These are phyloP conservation scores for Ophioninae sp. DNA, from an alignment of 2,888 invertebrate species.

Conservation along the genomic window DNA sequence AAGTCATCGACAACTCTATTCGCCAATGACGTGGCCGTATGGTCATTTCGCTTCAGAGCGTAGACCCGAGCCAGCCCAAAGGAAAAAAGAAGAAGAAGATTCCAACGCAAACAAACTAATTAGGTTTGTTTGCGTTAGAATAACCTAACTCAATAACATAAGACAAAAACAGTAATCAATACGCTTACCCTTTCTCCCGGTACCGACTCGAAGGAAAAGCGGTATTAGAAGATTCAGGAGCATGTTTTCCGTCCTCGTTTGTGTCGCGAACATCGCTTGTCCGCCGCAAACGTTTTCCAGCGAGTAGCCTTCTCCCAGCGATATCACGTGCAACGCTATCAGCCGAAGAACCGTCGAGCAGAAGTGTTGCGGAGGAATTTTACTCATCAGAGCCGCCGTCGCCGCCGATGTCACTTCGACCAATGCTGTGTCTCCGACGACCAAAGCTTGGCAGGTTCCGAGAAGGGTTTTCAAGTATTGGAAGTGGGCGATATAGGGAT, in stretches of 20 bases:
- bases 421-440: constrained; percentile 89
- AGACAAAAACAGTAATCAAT: no score
- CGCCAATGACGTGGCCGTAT: no score
- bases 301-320: constrained; percentile 94
- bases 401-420: constrained; percentile 91
- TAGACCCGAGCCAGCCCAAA: no score
- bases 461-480: constrained; percentile 95
- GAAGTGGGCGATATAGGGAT: constrained; percentile 97
- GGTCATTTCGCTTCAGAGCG: no score
- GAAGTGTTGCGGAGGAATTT: constrained; percentile 96
- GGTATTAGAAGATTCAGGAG: constrained; percentile 98
- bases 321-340: constrained; percentile 96
- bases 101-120: no score
- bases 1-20: no score
- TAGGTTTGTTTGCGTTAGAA: no score
- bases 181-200: constrained; percentile 97
- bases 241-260: constrained; percentile 97
- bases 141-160: no score
- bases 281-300: constrained; percentile 98
- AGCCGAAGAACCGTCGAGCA: constrained; percentile 97
- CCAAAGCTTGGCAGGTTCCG: constrained; percentile 91
- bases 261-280: constrained; percentile 92
- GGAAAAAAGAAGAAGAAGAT: not conserved
- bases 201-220: constrained; percentile 96
- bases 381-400: constrained; percentile 92